Evolutionary conservation across 2,888 invertebrate species (phyloP).

Genomic region (Drosophila kanekoi): DNA sequence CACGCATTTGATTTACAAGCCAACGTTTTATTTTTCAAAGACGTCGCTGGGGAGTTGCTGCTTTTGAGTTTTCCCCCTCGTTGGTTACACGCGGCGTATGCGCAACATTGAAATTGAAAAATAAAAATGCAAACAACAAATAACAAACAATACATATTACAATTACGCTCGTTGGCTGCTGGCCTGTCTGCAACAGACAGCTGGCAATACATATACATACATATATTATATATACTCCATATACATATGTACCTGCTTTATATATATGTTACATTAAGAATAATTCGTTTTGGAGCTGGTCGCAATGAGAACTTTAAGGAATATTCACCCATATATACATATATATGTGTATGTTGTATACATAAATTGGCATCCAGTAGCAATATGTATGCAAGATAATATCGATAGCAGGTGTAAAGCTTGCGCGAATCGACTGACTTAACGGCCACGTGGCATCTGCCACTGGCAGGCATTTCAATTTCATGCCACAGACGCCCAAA

Average conservation of each 20-base stretch:
- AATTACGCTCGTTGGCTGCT: conserved; percentile 33
- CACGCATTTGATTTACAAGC: conserved; percentile 57
- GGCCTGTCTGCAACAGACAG: conserved; percentile 52
- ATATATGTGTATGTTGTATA: not conserved
- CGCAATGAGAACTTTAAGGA: conserved; percentile 18
- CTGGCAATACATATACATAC: conserved; percentile 49
- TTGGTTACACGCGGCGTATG: conserved; percentile 47
- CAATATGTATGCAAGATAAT: conserved; percentile 2
- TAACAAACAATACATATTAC: conserved; percentile 28
- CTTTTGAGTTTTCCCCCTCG: not conserved
- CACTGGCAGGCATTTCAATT: conserved; percentile 28
- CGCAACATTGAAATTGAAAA: conserved; percentile 52
- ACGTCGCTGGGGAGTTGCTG: conserved; percentile 25
- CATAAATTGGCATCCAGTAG: not conserved
- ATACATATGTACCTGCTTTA: conserved; percentile 10
- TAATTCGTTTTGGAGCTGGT: conserved; percentile 4
- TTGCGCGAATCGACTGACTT: not conserved
- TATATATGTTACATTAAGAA: conserved; percentile 4
- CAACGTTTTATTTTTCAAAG: conserved; percentile 41
- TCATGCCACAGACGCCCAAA: conserved; percentile 1
- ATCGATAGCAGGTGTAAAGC: conserved; percentile 26
- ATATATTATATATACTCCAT: conserved; percentile 5
- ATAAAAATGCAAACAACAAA: conserved; percentile 24
- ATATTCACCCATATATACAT: conserved; percentile 1
- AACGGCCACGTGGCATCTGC: conserved; percentile 32